phyloP scores from a whole-genome alignment of 2,888 invertebrate species.

The Cylindroiulus punctatus region DNA sequence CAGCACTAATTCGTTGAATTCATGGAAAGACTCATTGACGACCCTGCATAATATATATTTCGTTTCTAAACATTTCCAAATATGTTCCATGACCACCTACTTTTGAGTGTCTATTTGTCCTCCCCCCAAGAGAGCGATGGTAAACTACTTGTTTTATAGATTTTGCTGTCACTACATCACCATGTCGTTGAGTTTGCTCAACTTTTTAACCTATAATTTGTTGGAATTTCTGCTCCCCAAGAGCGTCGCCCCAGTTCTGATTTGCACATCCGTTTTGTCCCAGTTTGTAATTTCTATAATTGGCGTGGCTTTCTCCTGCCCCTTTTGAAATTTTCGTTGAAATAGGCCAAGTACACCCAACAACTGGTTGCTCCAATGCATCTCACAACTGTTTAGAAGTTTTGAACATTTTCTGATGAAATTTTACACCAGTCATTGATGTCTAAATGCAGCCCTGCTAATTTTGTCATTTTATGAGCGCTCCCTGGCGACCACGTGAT shows the following conservation, averaged over 20 bases:
- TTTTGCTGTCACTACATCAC: neutral
- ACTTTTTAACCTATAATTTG: constrained; percentile 24
- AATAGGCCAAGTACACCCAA: neutral
- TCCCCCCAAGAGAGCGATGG: too few relatives aligned
- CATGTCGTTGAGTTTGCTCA: neutral
- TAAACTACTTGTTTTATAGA: too few relatives aligned
- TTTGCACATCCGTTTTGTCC: neutral
- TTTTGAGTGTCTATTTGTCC: neutral
- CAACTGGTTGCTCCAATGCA: neutral
- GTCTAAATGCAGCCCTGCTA: too few relatives aligned
- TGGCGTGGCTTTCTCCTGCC: neutral
- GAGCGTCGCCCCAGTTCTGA: neutral
- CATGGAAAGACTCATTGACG: too few relatives aligned
- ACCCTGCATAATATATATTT: neutral
- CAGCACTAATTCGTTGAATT: too few relatives aligned
- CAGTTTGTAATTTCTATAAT: neutral
- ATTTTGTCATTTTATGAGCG: too few relatives aligned
- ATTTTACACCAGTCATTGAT: too few relatives aligned
- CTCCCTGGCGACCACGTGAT: too few relatives aligned
- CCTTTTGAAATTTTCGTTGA: neutral
- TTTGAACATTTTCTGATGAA: too few relatives aligned
- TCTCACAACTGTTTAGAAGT: too few relatives aligned
- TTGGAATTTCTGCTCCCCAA: neutral
- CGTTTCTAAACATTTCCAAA: neutral
- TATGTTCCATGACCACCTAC: too few relatives aligned